Base-by-base conservation (phyloP, 2,113 vertebrate genomes). In the Labrus mixtus region DNA sequence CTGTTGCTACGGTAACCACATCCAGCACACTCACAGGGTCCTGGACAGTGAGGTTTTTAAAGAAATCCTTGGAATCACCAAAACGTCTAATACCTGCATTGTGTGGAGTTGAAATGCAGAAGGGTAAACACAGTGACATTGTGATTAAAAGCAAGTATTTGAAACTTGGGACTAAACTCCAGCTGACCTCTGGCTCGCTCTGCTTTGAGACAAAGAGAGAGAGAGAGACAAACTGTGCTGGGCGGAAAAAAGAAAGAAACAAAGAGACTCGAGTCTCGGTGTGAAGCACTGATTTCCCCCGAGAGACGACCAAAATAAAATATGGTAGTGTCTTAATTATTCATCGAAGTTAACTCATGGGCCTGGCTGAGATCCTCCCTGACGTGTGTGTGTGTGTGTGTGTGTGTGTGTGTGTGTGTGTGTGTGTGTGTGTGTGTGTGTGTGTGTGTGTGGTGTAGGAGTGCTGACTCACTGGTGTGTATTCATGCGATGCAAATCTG, bases 221-320 rank as follows among this genome's bases (percentile, higher is more conserved):
- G 51, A 43, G 16, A 56, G 16, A 9, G 9, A 22, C 29, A 58
- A 36, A 8, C 15, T 20, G 23, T 3, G 4, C 43, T 45, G 43
- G 10, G 6, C 54, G 17, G 23, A 4, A 25, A 4, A 25, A 10
- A 45, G 29, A 48, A 20, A 61, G 7, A 41, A 8, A 50, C 23
- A 46, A 3, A n/a, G 22, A 45, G 20, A 57, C 15, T 29, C 0
- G 39, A 50, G 65, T 37, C 2, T 0, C 39, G n/a, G 63, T 5
- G 41, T 48, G 48, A 80, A 56, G 61, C 51, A 4, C 51, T 84
- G 81, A 84, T 83, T 87, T 78, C 74, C 81, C 74, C 55, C 0
- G n/a, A 69, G 84, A 81, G 45, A 9, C 8, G 3, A 66, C 54
- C 63, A 64, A 78, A 79, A 79, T 56, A 81, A 86, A 72, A 78